Evolutionary conservation across 2,888 invertebrate genomes (phyloP), one percentile per base, ranked within the genome.

Genomic region (Acanthopleura granulata): DNA sequence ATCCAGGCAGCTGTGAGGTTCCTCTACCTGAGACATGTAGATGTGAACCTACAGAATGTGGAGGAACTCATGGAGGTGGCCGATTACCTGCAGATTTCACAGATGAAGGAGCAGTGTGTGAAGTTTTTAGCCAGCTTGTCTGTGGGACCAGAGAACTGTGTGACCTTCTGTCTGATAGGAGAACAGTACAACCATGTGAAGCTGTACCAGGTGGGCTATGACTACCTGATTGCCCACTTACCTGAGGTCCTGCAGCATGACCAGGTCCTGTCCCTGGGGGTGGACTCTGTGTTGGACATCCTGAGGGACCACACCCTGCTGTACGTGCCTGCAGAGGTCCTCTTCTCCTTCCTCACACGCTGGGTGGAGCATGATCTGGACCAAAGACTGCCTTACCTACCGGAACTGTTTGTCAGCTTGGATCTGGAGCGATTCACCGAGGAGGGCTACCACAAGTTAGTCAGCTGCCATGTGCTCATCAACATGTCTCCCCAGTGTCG

Each of bases 21-120:
- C 74, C 79, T 86, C 29, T 86, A 86, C 75, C 75, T 80, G 12
- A 84, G 86, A 9, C 75, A 72, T 11, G 74, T 82, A 6, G 80
- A 81, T 62, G 77, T 85, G 12, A 76, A 72, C 4, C 80, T 81
- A 61, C 79, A 81, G 15, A 77, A 75, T 14, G 79, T 84, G 3
- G 77, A 78, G 30, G 82, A 83, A 25, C 75, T 85, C 16, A 77
- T 86, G 14, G 82, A 85, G 75, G 83, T 82, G 16, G 85, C 85
- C 0, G 86, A 86, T 73, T 86, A 85, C 72, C 80, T 86, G 22
- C 86, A 86, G 73, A 83, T 86, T 11, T 75, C 76, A 22, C 83
- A 84, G n/a, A 76, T 85, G 50, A 85, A 84, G 72, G 57, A 76
- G 49, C 77, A 80, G 12, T 85, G 85, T 73, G 75, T 80, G 12